Evolutionary conservation across 2,797 vertebrate species (phyloP).

Genomic region (Intellagama lesueurii): DNA sequence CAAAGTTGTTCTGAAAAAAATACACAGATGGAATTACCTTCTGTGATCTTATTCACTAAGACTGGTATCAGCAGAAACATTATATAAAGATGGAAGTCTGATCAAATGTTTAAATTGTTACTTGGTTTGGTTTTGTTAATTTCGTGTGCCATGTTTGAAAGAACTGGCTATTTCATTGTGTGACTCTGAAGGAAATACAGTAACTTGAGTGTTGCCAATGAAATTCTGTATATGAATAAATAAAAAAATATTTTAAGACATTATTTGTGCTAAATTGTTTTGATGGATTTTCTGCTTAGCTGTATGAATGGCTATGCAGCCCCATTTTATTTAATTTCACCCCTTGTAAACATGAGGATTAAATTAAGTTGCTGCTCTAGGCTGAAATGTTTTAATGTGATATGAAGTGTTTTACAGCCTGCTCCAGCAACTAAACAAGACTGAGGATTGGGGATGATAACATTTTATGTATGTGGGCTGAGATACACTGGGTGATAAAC

Average conservation of each 20-base stretch:
- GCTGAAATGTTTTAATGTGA: neutral
- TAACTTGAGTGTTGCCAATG: neutral
- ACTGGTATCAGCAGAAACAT: neutral
- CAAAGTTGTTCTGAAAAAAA: neutral
- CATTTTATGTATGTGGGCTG: no score
- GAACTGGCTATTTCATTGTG: neutral
- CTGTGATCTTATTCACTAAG: neutral
- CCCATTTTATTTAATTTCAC: neutral
- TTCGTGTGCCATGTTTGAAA: fast-evolving
- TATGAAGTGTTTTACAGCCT: neutral
- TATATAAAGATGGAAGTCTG: fast-evolving
- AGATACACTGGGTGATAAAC: no score
- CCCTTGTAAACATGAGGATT: neutral
- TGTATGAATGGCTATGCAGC: neutral
- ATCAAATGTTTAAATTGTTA: fast-evolving
- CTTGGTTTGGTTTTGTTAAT: fast-evolving
- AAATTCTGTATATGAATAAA: neutral
- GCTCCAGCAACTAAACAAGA: no score
- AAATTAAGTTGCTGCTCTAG: neutral
- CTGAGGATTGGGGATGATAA: no score
- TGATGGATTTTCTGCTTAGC: neutral
- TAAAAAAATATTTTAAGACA: conserved; percentile 11
- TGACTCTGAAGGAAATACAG: neutral
- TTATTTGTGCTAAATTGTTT: conserved; percentile 1
- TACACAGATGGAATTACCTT: fast-evolving